Base-by-base conservation (phyloP, 2,888 invertebrate genomes). In the Pandemis heparana region DNA sequence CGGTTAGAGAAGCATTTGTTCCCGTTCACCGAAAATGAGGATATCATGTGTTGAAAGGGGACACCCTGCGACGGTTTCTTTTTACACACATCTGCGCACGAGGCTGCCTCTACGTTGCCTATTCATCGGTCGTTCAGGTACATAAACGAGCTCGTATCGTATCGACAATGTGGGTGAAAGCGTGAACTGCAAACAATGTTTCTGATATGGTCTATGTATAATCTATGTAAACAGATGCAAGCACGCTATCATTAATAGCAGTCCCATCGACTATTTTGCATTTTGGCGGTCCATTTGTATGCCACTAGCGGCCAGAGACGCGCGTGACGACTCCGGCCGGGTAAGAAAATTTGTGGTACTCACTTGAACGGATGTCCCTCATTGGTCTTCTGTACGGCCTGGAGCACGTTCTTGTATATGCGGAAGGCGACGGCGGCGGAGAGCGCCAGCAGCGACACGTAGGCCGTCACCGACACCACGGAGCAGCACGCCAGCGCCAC, bases 301-400 rank as follows among this genome's bases (percentile, higher is more conserved):
- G 18, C 16, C 53, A 18, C 6, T 16, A 18, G 8, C 18, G 9
- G 18, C 9, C 14, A n/a, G n/a, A 48, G 5, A 5, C n/a, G 48
- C 48, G n/a, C 8, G n/a, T 6, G 5, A 43, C 4, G 12, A 43
- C 12, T 43, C 43, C 5, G 12, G 9, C 41, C 10, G 43, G 9
- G 53, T 3, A 2, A 16, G 9, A 5, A 18, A 5, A 51, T 3
- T 8, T 16, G 6, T 0, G 16, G 10, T 59, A 95, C 97, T 96
- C 87, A 99, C 98, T 99, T 98, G 97, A 99, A 99, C 75, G 99
- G 99, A 94, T 99, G 99, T 87, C 98, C 99, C 88, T 99, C 99
- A 81, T 96, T 97, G 83, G 98, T 98, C 95, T 99, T 99, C 95
- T 99, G 99, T 81, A 99, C 97, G 80, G 98, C 98, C 89, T 98